Base-by-base conservation (phyloP, 2,888 invertebrate species). In the Apotomis capreana region DNA sequence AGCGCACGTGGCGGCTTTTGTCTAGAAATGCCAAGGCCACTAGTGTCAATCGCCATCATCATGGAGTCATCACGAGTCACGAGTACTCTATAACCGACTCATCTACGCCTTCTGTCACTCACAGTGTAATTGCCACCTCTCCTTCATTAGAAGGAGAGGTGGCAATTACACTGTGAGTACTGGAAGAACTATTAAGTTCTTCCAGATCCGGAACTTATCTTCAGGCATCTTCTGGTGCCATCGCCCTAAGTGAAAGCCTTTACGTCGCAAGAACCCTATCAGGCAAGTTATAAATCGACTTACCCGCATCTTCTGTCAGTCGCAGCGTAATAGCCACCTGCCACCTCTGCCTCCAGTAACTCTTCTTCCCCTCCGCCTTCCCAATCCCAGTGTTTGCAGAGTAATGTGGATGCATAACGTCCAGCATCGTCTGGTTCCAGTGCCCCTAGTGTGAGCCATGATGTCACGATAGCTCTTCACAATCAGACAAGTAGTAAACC, bases 391-490 rank as follows among this genome's bases (percentile, higher is more conserved):
- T n/a, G 44, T 0, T 8, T 44, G 44, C 4, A 8, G 44, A 78
- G 94, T 88, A 67, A 94, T 94, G 77, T 92, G 89, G 83, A 95
- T 70, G 94, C 92, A 85, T 95, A 95, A 80, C 94, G 87, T 26
- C 94, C 94, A 69, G 92, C 89, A 83, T 94, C 95, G 80, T 86
- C 82, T 75, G 88, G 79, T 26, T 1, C 26, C 26, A 26, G 26
- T 2, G 26, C 26, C 26, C 26, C 26, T 3, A 8, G 6, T 0
- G 44, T 78, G 94, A 87, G 68, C 94, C 94, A 76, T 92, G 89
- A 83, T 95, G 80, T 86, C 82, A 75, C 88, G 79, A 26, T 2
- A 2, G 2, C 26, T 2, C 26, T 26, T 2, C 26, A 26, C 15
- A 26, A 26, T 2, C 26, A 26, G 26, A 26, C 26, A 26, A 0